phyloP scores from a whole-genome alignment of 2,888 invertebrate species.

The Podotricha telesiphe region DNA sequence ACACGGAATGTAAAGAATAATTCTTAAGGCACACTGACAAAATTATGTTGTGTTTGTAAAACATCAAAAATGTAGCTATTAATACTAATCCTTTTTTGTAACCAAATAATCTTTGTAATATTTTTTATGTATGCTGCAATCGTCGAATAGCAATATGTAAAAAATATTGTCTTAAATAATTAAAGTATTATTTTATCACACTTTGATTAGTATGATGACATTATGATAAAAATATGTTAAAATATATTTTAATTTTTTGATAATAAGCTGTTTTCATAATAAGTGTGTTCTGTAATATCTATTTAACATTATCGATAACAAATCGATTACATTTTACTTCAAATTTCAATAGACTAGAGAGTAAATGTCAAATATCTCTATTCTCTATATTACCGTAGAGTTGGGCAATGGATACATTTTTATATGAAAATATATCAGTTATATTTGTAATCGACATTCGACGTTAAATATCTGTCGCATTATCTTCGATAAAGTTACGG shows the following conservation, averaged over 20 bases:
- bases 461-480: conserved; percentile 9
- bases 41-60: no score
- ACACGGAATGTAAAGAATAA: neutral
- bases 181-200: no score
- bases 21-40: neutral
- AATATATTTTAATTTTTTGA: no score
- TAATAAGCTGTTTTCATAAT: no score
- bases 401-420: conserved; percentile 25
- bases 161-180: no score
- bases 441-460: conserved; percentile 39
- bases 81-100: no score
- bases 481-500: conserved; percentile 54
- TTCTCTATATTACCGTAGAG: conserved; percentile 25
- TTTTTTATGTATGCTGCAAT: no score
- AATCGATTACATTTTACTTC: neutral
- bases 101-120: no score
- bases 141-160: no score
- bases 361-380: conserved; percentile 27
- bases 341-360: conserved; percentile 14
- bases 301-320: neutral
- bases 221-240: no score
- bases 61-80: no score
- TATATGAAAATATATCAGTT: conserved; percentile 27
- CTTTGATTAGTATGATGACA: no score
- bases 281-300: neutral